Evolutionary conservation across 2,113 vertebrate species (phyloP), one percentile per base, ranked within the genome.

Genomic region (Dryoscopus gambensis): DNA sequence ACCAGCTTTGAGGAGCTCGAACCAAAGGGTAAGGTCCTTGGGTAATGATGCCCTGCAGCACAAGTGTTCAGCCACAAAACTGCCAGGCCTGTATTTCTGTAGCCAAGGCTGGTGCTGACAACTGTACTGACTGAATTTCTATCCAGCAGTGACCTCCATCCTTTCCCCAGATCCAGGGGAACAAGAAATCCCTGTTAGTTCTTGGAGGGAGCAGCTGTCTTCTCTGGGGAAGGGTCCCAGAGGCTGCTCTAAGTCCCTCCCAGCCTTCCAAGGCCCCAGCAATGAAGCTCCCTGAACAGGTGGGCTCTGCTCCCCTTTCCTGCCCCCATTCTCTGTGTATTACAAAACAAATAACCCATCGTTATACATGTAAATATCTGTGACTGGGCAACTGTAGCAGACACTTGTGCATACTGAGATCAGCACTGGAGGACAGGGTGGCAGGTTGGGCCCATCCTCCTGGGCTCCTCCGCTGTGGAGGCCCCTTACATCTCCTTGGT

Each of bases 401-500:
- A 98, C 92, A 91, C 92, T 95, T 90, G 94, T 84, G 79, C 96
- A 97, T 96, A 97, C 89, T 96, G 97, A 96, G 96, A 94, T 98
- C 95, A 71, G 97, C 87, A 57, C 95, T 93, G 97, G 97, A 97
- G 96, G 96, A 89, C 84, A 84, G 94, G 95, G 79, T 25, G 47
- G 88, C 79, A 92, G 90, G 90, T 70, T 65, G 60, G 89, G 69
- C 93, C 97, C 93, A 57, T 76, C 57, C 93, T 96, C 91, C 91
- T 50, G 74, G 73, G 40, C 60, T 91, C 77, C 93, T 95, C 92
- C 62, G 2, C 64, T 60, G 52, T 81, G 91, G 94, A 89, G 84
- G 87, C 42, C 94, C 92, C 97, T 98, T 97, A 99, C 96, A 98
- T 98, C 94, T 99, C 99, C 97, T 99, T 99, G 97, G 98, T 98